Percentiles rank a stretch among this genome's conserved stretches.
These are phyloP conservation scores for Ruditapes philippinarum DNA, from an alignment of 1,140 invertebrate species.

Conservation along the genomic window DNA sequence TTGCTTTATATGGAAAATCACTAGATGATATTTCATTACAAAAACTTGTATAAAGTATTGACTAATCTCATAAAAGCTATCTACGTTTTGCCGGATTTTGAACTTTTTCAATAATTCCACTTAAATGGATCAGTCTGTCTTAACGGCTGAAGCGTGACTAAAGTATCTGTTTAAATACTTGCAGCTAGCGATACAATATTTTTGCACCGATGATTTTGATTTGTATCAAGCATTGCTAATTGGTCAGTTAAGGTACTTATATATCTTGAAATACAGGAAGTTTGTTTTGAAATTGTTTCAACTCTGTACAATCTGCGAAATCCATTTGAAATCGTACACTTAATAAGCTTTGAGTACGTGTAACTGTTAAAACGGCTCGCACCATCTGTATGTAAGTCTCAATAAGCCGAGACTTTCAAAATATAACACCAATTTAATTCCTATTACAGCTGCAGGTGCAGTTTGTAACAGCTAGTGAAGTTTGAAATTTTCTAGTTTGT, in stretches of 20 bases:
- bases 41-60: slow-evolving; percentile 28
- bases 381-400: slow-evolving; percentile 42
- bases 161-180: slow-evolving; percentile 1
- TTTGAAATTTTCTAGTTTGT: slow-evolving; percentile 20
- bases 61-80: background rate
- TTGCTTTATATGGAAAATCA: slow-evolving; percentile 1
- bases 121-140: background rate
- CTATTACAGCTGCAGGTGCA: slow-evolving; percentile 42
- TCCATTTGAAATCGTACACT: slow-evolving; percentile 45
- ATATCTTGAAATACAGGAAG: slow-evolving; percentile 53
- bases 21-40: background rate
- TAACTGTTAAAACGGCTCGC: slow-evolving; percentile 20
- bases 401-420: slow-evolving; percentile 46
- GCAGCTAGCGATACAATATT: background rate
- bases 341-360: slow-evolving; percentile 11
- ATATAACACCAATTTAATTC: slow-evolving; percentile 57
- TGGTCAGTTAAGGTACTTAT: slow-evolving; percentile 49
- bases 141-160: background rate
- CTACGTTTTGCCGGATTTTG: background rate
- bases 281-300: slow-evolving; percentile 53
- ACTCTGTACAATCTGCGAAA: slow-evolving; percentile 30
- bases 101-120: background rate
- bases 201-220: background rate
- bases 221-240: slow-evolving; percentile 35
- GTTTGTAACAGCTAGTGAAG: slow-evolving; percentile 12